Percentiles rank a stretch among this genome's conserved stretches.
These are phyloP conservation scores for Callyntrura sp. DNA, from an alignment of 2,888 invertebrate genomes.

Conservation along the genomic window DNA sequence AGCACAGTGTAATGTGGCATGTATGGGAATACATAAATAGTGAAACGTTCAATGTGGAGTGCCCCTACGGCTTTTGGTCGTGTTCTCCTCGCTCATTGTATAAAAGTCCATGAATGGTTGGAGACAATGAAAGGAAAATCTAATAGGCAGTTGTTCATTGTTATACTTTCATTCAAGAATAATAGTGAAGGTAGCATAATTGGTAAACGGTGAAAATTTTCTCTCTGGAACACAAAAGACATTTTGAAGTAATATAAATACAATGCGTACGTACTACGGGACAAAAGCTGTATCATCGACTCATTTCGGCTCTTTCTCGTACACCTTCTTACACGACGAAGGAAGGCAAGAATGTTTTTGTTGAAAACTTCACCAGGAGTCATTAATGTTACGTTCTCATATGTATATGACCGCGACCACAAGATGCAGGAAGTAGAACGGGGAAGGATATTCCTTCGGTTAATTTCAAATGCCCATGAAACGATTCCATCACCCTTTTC, in stretches of 20 bases:
- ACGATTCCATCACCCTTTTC: background rate
- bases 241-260: background rate
- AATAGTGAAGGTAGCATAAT: slow-evolving; percentile 68
- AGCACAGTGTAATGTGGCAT: background rate
- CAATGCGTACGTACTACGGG: background rate
- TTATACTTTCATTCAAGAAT: slow-evolving; percentile 62
- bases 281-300: background rate
- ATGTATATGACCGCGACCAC: background rate
- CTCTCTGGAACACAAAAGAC: slow-evolving; percentile 39
- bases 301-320: background rate
- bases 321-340: background rate
- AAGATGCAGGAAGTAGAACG: background rate
- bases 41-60: slow-evolving; percentile 40
- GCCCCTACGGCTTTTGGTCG: slow-evolving; percentile 59
- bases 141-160: slow-evolving; percentile 72
- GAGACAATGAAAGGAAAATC: slow-evolving; percentile 72
- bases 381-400: background rate
- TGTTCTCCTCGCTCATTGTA: slow-evolving; percentile 61
- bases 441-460: background rate
- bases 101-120: slow-evolving; percentile 44
- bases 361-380: background rate
- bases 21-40: slow-evolving; percentile 34
- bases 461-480: background rate
- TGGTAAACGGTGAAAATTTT: slow-evolving; percentile 63
- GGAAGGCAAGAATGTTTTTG: background rate